Conservation (phyloP, 2,797 vertebrate species). For the Chaetodon trifasciatus region DNA sequence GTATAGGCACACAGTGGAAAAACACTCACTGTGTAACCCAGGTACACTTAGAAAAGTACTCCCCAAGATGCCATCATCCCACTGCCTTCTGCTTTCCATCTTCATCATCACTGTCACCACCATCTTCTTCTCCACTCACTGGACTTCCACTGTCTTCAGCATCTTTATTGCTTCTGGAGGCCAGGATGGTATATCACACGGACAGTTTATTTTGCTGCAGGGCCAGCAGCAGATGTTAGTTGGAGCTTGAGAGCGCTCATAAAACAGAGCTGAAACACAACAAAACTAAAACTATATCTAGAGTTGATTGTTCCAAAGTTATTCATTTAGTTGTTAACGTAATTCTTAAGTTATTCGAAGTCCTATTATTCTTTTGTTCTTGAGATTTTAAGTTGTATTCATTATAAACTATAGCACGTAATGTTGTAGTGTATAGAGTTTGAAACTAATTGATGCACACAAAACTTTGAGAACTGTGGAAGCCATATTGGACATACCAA, state of each 20-base stretch:
- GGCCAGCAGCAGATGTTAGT: background rate
- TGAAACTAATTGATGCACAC: background rate
- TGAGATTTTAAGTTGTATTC: background rate
- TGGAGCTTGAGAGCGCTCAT: background rate
- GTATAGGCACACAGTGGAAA: background rate
- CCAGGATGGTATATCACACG: background rate
- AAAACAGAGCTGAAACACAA: slow-evolving; percentile 7
- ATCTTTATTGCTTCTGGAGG: slow-evolving; percentile 3
- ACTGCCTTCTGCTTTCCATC: background rate
- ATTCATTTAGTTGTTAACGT: background rate
- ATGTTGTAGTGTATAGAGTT: background rate
- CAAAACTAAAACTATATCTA: slow-evolving; percentile 2
- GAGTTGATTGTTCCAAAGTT: background rate
- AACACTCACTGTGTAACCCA: background rate
- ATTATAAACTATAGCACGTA: background rate
- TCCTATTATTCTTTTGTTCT: background rate
- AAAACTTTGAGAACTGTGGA: background rate
- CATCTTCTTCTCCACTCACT: background rate
- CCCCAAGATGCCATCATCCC: background rate
- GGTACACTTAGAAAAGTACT: background rate
- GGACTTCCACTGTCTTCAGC: slow-evolving; percentile 9
- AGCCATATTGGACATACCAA: background rate
- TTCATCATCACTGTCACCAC: background rate
- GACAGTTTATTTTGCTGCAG: background rate
- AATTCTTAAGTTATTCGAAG: background rate